phyloP scores from a whole-genome alignment of 2,888 invertebrate genomes.

The Invenusta paracnida region DNA sequence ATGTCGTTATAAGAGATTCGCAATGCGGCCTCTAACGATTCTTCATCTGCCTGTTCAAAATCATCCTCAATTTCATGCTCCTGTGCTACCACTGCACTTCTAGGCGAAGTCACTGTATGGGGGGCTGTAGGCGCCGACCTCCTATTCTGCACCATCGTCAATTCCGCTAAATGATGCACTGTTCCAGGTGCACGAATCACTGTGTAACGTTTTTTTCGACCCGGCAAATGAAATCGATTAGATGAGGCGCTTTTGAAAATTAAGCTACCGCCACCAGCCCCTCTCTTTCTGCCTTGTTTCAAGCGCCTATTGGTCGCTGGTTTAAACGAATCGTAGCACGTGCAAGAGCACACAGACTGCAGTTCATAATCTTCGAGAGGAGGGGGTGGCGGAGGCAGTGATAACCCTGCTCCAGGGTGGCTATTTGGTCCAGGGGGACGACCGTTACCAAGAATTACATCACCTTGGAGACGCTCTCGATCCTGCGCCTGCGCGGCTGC shows the following conservation, averaged over 20 bases:
- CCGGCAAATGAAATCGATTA: slow-evolving; percentile 1
- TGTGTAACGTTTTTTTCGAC: slow-evolving; percentile 33
- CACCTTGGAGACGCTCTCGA: slow-evolving; percentile 61
- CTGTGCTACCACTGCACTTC: too few relatives aligned
- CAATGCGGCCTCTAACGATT: neutral
- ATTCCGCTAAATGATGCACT: slow-evolving; percentile 35
- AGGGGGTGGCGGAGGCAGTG: neutral
- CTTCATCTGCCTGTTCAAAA: neutral
- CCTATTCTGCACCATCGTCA: neutral
- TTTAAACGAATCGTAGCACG: neutral
- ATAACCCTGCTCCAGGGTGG: neutral
- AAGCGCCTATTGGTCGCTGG: neutral
- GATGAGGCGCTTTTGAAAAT: too few relatives aligned
- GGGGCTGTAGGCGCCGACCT: neutral
- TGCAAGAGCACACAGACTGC: neutral
- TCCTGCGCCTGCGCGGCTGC: slow-evolving; percentile 67
- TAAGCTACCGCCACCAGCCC: neutral
- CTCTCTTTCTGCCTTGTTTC: neutral
- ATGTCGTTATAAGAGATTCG: neutral
- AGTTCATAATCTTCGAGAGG: neutral
- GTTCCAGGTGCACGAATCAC: slow-evolving; percentile 32
- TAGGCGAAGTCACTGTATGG: neutral
- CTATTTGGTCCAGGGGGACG: neutral
- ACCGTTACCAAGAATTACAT: neutral
- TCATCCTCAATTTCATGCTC: neutral